These are phyloP conservation scores for Cyprinodon diabolis DNA, from an alignment of 2,797 vertebrate species.

Conservation along the genomic window DNA sequence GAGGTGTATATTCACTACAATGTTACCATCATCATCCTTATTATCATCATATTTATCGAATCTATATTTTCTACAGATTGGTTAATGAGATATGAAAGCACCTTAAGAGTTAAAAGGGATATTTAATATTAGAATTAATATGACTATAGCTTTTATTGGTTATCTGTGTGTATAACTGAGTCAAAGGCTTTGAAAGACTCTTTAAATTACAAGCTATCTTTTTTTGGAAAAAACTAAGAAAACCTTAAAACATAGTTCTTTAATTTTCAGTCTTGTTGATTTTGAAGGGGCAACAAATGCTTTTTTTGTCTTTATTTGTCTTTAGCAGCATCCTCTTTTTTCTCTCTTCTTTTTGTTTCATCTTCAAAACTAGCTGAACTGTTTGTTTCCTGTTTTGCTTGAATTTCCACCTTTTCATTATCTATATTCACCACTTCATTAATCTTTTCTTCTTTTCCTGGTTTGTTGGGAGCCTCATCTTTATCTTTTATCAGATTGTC, in stretches of 20 bases:
- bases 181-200: neutral
- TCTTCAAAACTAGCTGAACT: slow-evolving; percentile 20
- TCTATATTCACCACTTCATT: slow-evolving; percentile 40
- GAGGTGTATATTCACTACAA: neutral
- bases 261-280: neutral
- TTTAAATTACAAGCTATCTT: neutral
- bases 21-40: neutral
- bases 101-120: neutral
- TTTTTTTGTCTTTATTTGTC: slow-evolving; percentile 19
- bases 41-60: neutral
- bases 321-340: slow-evolving; percentile 1
- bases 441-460: slow-evolving; percentile 21
- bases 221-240: neutral
- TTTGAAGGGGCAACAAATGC: neutral
- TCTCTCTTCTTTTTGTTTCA: slow-evolving; percentile 20
- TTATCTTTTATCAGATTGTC: slow-evolving; percentile 39
- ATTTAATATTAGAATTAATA: slow-evolving; percentile 22
- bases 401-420: slow-evolving; percentile 38
- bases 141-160: slow-evolving; percentile 8
- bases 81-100: slow-evolving; percentile 26
- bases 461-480: slow-evolving; percentile 26
- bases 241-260: neutral
- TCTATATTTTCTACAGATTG: slow-evolving; percentile 3
- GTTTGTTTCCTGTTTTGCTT: slow-evolving; percentile 34
- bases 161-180: neutral